phyloP scores from a whole-genome alignment of 2,797 vertebrate species.

The Linurgus olivaceus region DNA sequence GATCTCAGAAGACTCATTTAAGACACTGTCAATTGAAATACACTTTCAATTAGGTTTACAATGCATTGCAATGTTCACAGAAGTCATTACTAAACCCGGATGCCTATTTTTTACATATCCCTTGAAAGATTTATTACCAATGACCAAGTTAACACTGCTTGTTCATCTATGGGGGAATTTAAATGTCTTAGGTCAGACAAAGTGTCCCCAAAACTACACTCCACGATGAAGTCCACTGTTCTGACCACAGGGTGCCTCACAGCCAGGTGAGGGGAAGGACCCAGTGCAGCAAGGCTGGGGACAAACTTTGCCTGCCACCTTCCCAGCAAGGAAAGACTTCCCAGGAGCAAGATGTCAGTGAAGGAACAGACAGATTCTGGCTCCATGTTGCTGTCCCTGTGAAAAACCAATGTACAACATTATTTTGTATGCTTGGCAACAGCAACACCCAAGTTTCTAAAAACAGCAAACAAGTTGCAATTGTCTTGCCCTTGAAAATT shows the following conservation, averaged over 20 bases:
- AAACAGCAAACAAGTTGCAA: not conserved
- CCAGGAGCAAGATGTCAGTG: not conserved
- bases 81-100: not conserved
- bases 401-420: not conserved
- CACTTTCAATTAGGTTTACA: not conserved
- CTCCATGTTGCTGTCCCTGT: not conserved
- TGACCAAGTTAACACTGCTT: not conserved
- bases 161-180: not conserved
- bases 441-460: not conserved
- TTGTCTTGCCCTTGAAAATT: constrained; percentile 1
- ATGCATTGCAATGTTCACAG: not conserved
- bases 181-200: not conserved
- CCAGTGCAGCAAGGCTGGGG: accelerated
- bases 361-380: not conserved
- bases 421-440: not conserved
- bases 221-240: not conserved
- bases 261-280: not conserved
- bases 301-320: not conserved
- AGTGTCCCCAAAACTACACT: accelerated
- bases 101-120: not conserved
- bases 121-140: not conserved
- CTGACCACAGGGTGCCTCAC: not conserved
- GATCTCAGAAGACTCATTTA: not conserved
- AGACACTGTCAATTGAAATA: not conserved
- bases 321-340: not conserved